phyloP scores from a whole-genome alignment of 64 coral and sea anemone species.

The Actinia tenebrosa region DNA sequence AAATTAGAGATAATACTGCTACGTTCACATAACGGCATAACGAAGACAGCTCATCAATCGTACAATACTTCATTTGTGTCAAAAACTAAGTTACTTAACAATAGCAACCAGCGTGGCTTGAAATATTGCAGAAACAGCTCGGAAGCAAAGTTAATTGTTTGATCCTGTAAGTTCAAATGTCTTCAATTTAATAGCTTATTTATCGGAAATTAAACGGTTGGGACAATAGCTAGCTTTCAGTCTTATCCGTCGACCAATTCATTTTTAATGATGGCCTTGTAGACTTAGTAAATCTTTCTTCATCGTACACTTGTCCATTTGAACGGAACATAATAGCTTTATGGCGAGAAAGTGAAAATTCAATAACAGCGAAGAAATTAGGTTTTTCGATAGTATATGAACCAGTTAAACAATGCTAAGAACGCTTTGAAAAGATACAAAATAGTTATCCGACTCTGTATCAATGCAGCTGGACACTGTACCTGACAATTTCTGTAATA shows the following conservation, averaged over 20 bases:
- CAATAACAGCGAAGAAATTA: neutral
- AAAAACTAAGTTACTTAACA: neutral
- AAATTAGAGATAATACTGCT: conserved; percentile 6
- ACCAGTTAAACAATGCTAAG: neutral
- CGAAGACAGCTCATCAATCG: conserved; percentile 3
- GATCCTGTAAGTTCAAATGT: conserved; percentile 22
- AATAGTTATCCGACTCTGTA: neutral
- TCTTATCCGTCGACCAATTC: neutral
- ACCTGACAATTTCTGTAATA: conserved; percentile 30
- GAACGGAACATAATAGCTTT: neutral
- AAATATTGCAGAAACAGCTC: conserved; percentile 24
- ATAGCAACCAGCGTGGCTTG: conserved; percentile 8
- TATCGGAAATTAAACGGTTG: conserved; percentile 16
- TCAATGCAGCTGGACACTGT: neutral
- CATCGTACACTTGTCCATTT: conserved; percentile 3
- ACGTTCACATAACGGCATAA: neutral
- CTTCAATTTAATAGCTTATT: conserved; percentile 21
- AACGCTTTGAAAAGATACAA: neutral
- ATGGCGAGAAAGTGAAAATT: neutral
- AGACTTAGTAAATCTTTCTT: neutral
- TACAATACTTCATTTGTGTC: conserved; percentile 9
- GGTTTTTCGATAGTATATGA: neutral
- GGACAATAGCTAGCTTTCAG: conserved; percentile 2
- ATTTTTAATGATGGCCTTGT: conserved; percentile 23
- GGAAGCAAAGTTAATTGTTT: conserved; percentile 24